Evolutionary conservation across 2,113 vertebrate genomes (phyloP).

Genomic region (Esox niger): DNA sequence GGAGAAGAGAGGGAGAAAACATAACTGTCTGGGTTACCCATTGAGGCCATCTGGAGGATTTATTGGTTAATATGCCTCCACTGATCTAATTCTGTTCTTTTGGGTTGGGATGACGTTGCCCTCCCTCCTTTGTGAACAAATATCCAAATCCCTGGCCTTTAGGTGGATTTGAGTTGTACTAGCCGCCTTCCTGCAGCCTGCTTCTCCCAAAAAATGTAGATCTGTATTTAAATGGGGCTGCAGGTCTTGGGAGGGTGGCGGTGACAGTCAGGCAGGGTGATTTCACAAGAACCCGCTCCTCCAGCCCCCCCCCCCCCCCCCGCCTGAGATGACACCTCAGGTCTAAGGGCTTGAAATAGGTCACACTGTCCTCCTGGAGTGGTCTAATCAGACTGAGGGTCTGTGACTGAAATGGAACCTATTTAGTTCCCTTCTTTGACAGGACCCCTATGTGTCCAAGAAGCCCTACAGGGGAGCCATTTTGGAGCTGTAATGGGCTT

Average conservation of each 20-base stretch:
- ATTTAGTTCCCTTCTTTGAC: too few relatives aligned
- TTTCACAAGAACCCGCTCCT: constrained; percentile 42
- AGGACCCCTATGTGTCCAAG: too few relatives aligned
- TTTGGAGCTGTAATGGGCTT: too few relatives aligned
- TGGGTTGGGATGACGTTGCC: neutral
- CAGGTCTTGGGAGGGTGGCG: neutral
- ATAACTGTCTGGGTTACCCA: too few relatives aligned
- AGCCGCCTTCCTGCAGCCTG: neutral
- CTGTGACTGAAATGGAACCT: too few relatives aligned
- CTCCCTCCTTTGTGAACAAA: neutral
- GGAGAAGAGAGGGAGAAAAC: too few relatives aligned
- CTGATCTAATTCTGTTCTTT: constrained; percentile 29
- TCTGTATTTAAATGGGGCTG: constrained; percentile 32
- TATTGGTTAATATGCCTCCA: constrained; percentile 17
- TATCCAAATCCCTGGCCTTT: neutral
- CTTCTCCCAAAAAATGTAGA: neutral
- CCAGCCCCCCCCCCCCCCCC: constrained; percentile 38
- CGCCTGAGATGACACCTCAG: neutral
- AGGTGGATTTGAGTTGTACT: constrained; percentile 1
- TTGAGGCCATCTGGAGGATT: constrained; percentile 16
- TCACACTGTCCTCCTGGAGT: too few relatives aligned
- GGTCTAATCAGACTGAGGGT: too few relatives aligned
- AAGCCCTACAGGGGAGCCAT: too few relatives aligned
- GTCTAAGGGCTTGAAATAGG: too few relatives aligned
- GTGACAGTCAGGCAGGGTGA: neutral